These are phyloP conservation scores for Aptenodytes patagonicus DNA, from an alignment of 2,113 vertebrate genomes.

Conservation along the genomic window DNA sequence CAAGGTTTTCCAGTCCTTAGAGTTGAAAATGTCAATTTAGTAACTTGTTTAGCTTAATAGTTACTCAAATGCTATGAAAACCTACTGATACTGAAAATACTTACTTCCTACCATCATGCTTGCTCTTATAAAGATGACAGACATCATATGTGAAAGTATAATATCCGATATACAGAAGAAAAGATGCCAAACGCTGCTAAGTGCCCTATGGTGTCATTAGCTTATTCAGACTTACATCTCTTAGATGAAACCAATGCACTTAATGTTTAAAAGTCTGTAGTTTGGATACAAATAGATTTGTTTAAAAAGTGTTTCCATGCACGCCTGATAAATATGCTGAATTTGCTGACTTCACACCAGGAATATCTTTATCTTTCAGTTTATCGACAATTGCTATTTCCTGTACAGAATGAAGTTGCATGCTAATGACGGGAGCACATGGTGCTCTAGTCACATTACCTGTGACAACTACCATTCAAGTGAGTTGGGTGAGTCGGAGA, in stretches of 20 bases:
- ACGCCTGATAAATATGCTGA: neutral
- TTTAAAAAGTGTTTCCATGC: neutral
- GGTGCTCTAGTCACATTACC: neutral
- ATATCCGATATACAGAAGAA: neutral
- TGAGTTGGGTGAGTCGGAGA: neutral
- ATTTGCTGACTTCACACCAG: neutral
- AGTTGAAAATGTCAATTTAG: slow-evolving; percentile 1
- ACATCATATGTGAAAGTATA: neutral
- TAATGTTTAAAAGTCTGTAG: neutral
- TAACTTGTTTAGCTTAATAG: neutral
- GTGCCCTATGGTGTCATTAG: neutral
- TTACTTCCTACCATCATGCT: neutral
- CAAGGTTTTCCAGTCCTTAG: slow-evolving; percentile 21
- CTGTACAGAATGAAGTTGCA: neutral
- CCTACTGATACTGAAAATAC: neutral
- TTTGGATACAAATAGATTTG: neutral
- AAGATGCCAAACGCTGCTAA: neutral
- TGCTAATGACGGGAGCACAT: neutral
- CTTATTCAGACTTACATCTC: neutral
- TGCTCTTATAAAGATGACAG: neutral
- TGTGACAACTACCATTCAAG: neutral
- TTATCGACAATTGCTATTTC: neutral
- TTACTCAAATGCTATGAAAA: neutral
- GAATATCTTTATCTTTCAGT: neutral
- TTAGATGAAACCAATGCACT: neutral